Base-by-base conservation (phyloP, 2,797 vertebrate genomes). In the Todus mexicanus region DNA sequence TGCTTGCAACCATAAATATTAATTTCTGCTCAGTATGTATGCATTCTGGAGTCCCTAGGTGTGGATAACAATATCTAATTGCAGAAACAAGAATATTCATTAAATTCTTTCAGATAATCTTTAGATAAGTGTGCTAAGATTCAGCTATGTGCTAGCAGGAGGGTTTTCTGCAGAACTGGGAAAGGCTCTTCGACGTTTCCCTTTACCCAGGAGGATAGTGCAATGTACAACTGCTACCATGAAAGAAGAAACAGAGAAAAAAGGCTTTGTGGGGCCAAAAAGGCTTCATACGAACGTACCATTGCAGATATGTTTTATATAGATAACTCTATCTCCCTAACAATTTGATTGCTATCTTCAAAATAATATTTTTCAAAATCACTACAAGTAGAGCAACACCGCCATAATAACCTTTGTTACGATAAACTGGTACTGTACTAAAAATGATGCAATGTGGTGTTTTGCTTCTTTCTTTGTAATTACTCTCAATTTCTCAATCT, bases 21-120 rank as follows among this genome's bases (percentile, higher is more conserved):
- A 95, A 97, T 96, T 95, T 88, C 82, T 94, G 64, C 83, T 97
- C 89, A 94, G 87, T 95, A 87, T 96, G 90, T 78, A 93, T 94
- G 90, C 15, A 10, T 61, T 87, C 83, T 78, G 37, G 42, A 92
- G 61, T 96, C 93, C 84, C 83, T 23, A 91, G 94, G 74, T 94
- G 87, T 96, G 96, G 97, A 96, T 97, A 97, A 78, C 85, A 97
- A 90, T 92, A 90, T 95, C 91, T 97, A 96, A 91, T 93, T 96
- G 89, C 63, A 87, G 35, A 75, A 97, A 83, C 43, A 51, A 74
- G 87, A 94, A 91, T 95, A 96, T 94, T 96, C 93, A 94, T 97
- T 95, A 96, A 73, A 79, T 93, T 87, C 59, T 93, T 93, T 89
- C 66, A 84, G 90, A 68, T 89, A 84, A 75, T 94, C 78, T 97